Base-by-base conservation (phyloP, 2,113 vertebrate genomes). In the Hucho hucho region DNA sequence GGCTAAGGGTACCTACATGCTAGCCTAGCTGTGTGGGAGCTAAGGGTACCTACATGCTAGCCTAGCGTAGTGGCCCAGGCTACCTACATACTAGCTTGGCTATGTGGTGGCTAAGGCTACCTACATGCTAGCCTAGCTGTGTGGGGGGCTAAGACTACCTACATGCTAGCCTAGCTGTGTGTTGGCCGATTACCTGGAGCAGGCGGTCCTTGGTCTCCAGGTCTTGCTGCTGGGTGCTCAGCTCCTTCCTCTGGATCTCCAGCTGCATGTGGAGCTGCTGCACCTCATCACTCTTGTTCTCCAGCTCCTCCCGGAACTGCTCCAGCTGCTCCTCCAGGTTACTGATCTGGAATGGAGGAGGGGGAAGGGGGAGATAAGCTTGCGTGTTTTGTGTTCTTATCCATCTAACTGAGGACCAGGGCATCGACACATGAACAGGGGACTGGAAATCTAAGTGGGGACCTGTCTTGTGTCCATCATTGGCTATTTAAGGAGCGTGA, bases 271-370 rank as follows among this genome's bases (percentile, higher is more conserved):
- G 95, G 47, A 99, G 90, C 76, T 98, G 97, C 86, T 98, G 97
- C 78, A 97, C 94, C 93, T 99, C 97, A 87, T 99, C 98, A 49
- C 95, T 97, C 91, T 99, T 99, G 82, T 99, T 99, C 92, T 98
- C 96, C 83, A 99, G 90, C 87, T 99, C 97, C 84, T 99, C 98
- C 79, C 95, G 93, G 86, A 99, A 99, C 82, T 99, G 98, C 74
- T 99, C 98, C 85, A 99, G 88, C 73, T 99, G 98, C 80, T 99
- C 98, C 89, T 99, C 98, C 87, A 99, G 94, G 86, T 99, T 97
- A 0, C 93, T 92, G 58, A 98, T 96, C 98, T 99, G 77, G 58
- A 69, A 82, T 29, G 0, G 3, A 18, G 28, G 13, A 53, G 9
- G 14, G 64, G 26, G 14, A 25, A 28, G 32, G 28, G 64, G 7